A percentile compares a stretch with the other conserved stretches of the same genome.
These are phyloP conservation scores for Brenthis hecate DNA, from an alignment of 2,888 invertebrate genomes.

Conservation along the genomic window DNA sequence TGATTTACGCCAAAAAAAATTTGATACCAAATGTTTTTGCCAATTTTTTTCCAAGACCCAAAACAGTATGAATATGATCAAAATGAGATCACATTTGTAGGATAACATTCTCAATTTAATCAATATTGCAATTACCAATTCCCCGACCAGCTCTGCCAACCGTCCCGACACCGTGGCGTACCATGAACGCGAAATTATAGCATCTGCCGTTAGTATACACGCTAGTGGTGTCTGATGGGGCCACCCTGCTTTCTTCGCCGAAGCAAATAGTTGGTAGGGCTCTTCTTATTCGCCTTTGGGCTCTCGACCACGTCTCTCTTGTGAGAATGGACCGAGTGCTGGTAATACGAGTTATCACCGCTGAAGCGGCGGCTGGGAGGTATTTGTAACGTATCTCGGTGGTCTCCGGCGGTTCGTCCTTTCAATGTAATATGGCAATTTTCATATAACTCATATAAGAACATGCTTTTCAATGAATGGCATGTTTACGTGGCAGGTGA, in stretches of 20 bases:
- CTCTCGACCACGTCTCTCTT: constrained; percentile 49
- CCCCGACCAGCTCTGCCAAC: constrained; percentile 40
- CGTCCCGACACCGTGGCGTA: constrained; percentile 58
- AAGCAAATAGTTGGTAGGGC: constrained; percentile 61
- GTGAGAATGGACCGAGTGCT: constrained; percentile 42
- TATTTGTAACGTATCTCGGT: constrained; percentile 59
- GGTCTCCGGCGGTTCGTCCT: constrained; percentile 65
- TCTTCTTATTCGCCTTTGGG: constrained; percentile 52
- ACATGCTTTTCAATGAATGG: neutral
- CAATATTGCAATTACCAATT: constrained; percentile 20
- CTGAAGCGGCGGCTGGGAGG: constrained; percentile 62
- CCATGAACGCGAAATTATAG: constrained; percentile 71
- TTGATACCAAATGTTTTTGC: neutral
- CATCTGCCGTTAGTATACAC: constrained; percentile 61
- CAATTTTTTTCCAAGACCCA: neutral
- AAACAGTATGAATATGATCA: neutral
- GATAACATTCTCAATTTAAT: constrained; percentile 6
- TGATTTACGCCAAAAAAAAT: neutral
- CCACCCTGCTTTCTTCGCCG: constrained; percentile 59
- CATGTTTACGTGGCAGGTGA: too few species aligned
- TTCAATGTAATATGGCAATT: constrained; percentile 28
- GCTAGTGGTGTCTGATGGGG: constrained; percentile 64
- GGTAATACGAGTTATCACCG: constrained; percentile 52
- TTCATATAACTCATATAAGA: constrained; percentile 8
- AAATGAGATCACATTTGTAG: neutral